Conservation (phyloP, 2,113 vertebrate genomes). For the Oxyura jamaicensis region DNA sequence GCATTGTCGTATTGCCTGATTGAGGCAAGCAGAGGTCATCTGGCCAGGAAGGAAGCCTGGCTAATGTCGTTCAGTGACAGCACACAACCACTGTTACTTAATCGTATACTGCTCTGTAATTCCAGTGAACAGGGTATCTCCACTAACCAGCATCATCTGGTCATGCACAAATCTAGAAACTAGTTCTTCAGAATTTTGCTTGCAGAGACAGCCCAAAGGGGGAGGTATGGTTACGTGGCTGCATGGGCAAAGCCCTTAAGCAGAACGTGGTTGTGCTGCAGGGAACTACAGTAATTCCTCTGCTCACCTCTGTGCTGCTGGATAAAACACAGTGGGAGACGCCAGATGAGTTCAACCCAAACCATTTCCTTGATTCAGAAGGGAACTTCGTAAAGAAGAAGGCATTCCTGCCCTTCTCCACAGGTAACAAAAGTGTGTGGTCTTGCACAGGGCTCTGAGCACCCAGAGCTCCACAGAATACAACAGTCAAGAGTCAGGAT, state of each 20-base stretch:
- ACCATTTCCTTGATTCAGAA: conserved; percentile 61
- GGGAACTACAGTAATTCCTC: conserved; percentile 68
- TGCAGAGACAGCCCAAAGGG: neutral
- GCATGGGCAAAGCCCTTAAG: neutral
- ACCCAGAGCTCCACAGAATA: neutral
- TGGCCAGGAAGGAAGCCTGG: neutral
- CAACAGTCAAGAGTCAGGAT: neutral
- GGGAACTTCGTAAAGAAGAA: conserved; percentile 70
- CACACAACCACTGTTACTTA: neutral
- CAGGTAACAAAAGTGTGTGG: neutral
- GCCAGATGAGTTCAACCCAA: conserved; percentile 66
- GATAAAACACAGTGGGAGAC: conserved; percentile 65
- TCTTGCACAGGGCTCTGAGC: neutral
- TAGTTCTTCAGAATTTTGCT: neutral
- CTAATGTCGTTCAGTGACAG: fast-evolving
- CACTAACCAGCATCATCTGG: neutral
- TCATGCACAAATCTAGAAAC: neutral
- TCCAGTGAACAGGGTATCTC: neutral
- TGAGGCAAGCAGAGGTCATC: neutral
- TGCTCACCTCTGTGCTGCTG: conserved; percentile 67
- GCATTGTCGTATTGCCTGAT: neutral
- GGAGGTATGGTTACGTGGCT: neutral
- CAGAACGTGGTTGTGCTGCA: neutral
- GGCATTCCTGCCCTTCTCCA: conserved; percentile 76
- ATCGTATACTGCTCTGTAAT: neutral